Conservation (phyloP, 2,113 vertebrate species). For the Catharus fuscescens region DNA sequence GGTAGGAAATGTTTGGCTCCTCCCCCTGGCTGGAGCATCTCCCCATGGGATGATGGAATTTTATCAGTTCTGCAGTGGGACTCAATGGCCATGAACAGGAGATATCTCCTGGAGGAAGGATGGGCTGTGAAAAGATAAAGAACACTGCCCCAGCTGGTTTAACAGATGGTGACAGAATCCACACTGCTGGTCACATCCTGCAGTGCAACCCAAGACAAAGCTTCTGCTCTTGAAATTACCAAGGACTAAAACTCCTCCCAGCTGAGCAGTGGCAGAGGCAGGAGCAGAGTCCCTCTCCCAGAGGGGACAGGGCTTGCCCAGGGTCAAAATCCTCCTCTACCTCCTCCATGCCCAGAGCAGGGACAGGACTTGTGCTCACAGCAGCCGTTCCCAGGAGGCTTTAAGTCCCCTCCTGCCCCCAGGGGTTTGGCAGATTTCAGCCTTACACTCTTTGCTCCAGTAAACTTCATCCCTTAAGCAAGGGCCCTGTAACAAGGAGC, state of each 20-base stretch:
- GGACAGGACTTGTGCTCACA: neutral
- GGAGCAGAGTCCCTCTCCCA: neutral
- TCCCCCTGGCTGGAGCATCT: too few relatives aligned
- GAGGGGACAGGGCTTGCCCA: neutral
- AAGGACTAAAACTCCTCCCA: neutral
- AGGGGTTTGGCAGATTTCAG: too few relatives aligned
- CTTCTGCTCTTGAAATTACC: neutral
- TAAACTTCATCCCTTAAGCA: neutral
- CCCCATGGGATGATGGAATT: too few relatives aligned
- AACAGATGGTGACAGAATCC: too few relatives aligned
- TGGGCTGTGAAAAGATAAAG: too few relatives aligned
- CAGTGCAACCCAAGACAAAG: too few relatives aligned
- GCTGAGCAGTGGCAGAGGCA: neutral
- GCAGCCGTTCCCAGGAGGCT: neutral
- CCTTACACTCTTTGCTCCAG: neutral
- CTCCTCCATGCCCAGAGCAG: neutral
- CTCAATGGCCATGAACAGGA: too few relatives aligned
- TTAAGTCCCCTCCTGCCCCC: neutral
- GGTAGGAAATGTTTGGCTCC: too few relatives aligned
- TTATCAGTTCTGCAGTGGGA: too few relatives aligned
- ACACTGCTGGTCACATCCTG: too few relatives aligned
- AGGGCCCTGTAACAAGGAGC: neutral
- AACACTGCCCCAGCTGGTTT: too few relatives aligned
- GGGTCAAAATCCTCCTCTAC: neutral
- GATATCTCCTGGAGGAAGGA: too few relatives aligned